phyloP scores from a whole-genome alignment of 2,797 vertebrate species.

The Microchirus variegatus region DNA sequence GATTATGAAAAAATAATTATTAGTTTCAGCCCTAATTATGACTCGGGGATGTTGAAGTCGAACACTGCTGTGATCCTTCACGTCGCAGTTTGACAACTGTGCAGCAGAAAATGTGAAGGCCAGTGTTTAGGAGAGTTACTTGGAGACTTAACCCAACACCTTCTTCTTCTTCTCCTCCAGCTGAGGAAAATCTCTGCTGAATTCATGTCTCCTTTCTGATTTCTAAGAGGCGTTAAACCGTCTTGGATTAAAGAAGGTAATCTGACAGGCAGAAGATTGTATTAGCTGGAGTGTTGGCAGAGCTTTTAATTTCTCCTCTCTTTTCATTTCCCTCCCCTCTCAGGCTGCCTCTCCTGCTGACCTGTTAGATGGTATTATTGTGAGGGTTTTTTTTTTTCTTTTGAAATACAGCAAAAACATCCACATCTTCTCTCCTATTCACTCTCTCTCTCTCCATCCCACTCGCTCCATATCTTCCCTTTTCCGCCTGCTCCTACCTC shows the following conservation, averaged over 20 bases:
- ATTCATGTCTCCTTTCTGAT: constrained; percentile 82
- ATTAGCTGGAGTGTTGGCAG: constrained; percentile 82
- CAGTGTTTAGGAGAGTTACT: constrained; percentile 68
- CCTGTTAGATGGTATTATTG: constrained; percentile 73
- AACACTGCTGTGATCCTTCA: constrained; percentile 57
- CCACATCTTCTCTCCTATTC: constrained; percentile 54
- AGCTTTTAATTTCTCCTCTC: constrained; percentile 78
- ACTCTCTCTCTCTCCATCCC: constrained; percentile 26
- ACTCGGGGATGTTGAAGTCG: not conserved
- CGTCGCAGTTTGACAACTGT: constrained; percentile 40
- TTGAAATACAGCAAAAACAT: constrained; percentile 74
- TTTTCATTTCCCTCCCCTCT: constrained; percentile 50
- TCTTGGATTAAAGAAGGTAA: constrained; percentile 85
- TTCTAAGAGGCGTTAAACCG: constrained; percentile 83
- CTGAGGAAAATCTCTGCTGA: constrained; percentile 76
- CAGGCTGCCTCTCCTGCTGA: constrained; percentile 47
- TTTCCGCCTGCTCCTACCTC: constrained; percentile 33
- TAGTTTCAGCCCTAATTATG: too few relatives aligned
- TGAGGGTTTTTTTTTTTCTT: constrained; percentile 47
- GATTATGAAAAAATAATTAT: too few relatives aligned
- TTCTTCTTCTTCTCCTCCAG: constrained; percentile 53
- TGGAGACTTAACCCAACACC: constrained; percentile 67
- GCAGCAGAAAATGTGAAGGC: constrained; percentile 70
- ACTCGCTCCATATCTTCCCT: constrained; percentile 36
- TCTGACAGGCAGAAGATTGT: constrained; percentile 86